Evolutionary conservation across 2,113 vertebrate genomes (phyloP), one percentile per base, ranked within the genome.

Genomic region (Myxocyprinus asiaticus): DNA sequence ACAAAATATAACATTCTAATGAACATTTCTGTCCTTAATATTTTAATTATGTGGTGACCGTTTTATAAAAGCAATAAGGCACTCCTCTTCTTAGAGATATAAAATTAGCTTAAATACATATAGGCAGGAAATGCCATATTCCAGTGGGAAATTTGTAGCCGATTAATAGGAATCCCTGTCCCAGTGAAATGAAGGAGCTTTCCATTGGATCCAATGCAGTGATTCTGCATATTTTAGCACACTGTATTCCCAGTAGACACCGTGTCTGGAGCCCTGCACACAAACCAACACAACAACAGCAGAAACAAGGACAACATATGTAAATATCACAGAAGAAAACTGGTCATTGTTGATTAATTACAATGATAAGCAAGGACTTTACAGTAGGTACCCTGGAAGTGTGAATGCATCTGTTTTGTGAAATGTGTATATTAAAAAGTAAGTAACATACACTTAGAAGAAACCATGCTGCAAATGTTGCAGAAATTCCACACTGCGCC

Each of bases 51-150:
- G 44, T 3, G 58, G 14, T 74, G 43, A 74, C 61, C 22, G 56
- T 22, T 10, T 48, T 53, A 43, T 76, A 48, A 65, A 65, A 22
- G 53, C 53, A 12, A 58, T 42, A 63, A 68, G 71, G 15, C 59
- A 61, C 9, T 48, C 4, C 47, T 61, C 47, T 48, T 43, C 62
- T 67, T 61, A 44, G 55, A 56, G 22, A 67, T 67, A 42, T 17
- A 59, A 56, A 59, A 22, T 65, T 45, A 43, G 61, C 61, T 55
- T 63, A 72, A 73, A 65, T 73, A 58, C 10, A 66, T 47, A 58
- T 14, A n/a, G 56, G 50, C n/a, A 80, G 70, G 65, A 74, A 80
- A 67, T 61, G 59, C 65, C 55, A 33, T 33, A 33, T 33, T 33
- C 22, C 22, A 33, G 22, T 33, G 22, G 22, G 22, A 33, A 33